Percentiles rank a stretch among this genome's conserved stretches.
Evolutionary conservation across 2,888 invertebrate genomes (phyloP).

Genomic region (Dexiosoma caninum): DNA sequence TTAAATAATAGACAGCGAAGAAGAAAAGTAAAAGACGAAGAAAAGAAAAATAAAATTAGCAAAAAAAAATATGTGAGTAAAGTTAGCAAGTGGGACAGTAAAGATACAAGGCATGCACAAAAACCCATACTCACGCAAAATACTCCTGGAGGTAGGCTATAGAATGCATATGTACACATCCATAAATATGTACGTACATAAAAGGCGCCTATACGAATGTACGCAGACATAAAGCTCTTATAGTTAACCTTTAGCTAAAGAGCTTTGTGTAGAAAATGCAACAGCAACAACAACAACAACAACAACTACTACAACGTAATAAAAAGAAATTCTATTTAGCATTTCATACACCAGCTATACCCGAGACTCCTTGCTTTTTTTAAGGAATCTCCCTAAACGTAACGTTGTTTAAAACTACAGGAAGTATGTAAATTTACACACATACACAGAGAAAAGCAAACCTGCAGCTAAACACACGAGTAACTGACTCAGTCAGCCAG

Average conservation of each 20-base stretch:
- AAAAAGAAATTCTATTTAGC: conserved; percentile 54
- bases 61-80: conserved; percentile 38
- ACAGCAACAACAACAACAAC: not conserved
- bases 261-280: conserved; percentile 30
- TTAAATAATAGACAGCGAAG: not conserved
- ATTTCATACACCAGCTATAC: conserved; percentile 15
- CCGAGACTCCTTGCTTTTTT: not conserved
- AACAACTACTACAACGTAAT: not conserved
- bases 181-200: not conserved
- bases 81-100: conserved; percentile 59
- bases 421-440: conserved; percentile 11
- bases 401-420: conserved; percentile 34
- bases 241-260: conserved; percentile 62
- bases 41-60: too few relatives aligned
- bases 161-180: not conserved
- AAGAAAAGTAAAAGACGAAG: not conserved
- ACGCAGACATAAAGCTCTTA: conserved; percentile 61
- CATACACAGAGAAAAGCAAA: not conserved
- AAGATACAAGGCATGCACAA: conserved; percentile 1
- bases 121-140: not conserved
- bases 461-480: not conserved
- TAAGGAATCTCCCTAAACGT: conserved; percentile 23
- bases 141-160: conserved; percentile 34
- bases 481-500: not conserved
- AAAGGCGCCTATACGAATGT: not conserved